Evolutionary conservation across 2,888 invertebrate genomes (phyloP).

Genomic region (Orgyia antiqua): DNA sequence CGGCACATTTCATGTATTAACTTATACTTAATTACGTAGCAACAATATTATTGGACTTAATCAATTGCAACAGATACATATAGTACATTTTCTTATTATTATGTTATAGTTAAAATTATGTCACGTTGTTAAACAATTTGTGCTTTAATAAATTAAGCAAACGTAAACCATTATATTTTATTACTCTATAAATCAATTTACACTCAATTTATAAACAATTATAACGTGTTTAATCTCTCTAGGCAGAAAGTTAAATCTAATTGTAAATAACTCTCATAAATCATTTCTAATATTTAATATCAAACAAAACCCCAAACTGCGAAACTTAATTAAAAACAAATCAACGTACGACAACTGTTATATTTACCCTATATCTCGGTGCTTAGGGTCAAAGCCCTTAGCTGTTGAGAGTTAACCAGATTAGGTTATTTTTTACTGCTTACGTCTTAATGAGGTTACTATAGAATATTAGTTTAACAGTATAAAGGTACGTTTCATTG

Average conservation of each 20-base stretch:
- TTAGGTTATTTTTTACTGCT: slow-evolving; percentile 40
- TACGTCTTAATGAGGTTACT: slow-evolving; percentile 24
- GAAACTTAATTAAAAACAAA: slow-evolving; percentile 33
- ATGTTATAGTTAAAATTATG: no score
- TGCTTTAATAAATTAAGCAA: no score
- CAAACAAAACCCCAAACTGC: slow-evolving; percentile 24
- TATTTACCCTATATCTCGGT: slow-evolving; percentile 28
- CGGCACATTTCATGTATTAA: no score
- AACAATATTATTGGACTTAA: no score
- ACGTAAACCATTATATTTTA: neutral
- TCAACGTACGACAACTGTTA: slow-evolving; percentile 21
- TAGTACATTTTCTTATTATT: no score
- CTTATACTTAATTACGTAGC: no score
- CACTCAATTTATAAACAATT: neutral
- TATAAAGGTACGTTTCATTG: neutral
- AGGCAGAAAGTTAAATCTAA: slow-evolving; percentile 16
- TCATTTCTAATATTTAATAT: slow-evolving; percentile 27
- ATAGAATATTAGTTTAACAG: slow-evolving; percentile 9
- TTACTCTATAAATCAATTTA: neutral
- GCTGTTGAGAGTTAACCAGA: slow-evolving; percentile 40
- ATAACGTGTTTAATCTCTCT: neutral
- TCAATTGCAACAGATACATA: no score
- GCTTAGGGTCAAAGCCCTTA: slow-evolving; percentile 37
- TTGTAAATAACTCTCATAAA: slow-evolving; percentile 24
- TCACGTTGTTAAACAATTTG: no score